A percentile compares a stretch with the other conserved stretches of the same genome.
These are phyloP conservation scores for Globicephala melas DNA, from an alignment of 2,113 vertebrate genomes.

Conservation along the genomic window DNA sequence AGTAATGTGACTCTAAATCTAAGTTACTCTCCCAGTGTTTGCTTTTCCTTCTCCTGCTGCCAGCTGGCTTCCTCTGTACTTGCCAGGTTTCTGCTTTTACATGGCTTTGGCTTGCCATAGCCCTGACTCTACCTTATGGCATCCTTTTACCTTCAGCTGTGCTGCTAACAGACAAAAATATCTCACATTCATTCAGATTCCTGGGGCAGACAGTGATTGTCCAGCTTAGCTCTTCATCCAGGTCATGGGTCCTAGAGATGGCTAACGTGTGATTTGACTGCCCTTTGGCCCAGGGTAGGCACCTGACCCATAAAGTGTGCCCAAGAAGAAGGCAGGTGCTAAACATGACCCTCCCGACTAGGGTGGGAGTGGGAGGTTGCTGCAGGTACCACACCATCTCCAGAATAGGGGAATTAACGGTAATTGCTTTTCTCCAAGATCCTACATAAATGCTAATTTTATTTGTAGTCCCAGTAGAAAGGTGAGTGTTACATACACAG, in stretches of 20 bases:
- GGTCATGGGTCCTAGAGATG: neutral
- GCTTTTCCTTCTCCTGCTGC: neutral
- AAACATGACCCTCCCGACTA: fast-evolving
- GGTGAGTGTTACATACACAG: neutral
- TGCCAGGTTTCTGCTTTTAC: neutral
- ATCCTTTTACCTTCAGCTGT: neutral
- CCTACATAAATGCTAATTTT: neutral
- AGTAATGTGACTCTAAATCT: fast-evolving
- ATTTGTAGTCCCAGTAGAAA: neutral
- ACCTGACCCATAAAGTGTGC: neutral
- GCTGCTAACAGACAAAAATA: neutral
- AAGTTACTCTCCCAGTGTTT: neutral
- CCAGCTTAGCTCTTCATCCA: neutral
- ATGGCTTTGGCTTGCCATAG: neutral
- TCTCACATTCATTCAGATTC: neutral
- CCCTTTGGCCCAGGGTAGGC: neutral
- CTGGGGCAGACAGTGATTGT: neutral
- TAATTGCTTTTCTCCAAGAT: neutral
- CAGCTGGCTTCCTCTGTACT: neutral
- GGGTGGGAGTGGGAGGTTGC: neutral
- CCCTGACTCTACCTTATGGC: neutral
- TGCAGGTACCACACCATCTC: too few species aligned
- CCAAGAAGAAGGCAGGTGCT: neutral
- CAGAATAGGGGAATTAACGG: too few species aligned
- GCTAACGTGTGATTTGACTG: neutral